phyloP scores from a whole-genome alignment of 2,888 invertebrate genomes.

The Rhabditoides inermis region DNA sequence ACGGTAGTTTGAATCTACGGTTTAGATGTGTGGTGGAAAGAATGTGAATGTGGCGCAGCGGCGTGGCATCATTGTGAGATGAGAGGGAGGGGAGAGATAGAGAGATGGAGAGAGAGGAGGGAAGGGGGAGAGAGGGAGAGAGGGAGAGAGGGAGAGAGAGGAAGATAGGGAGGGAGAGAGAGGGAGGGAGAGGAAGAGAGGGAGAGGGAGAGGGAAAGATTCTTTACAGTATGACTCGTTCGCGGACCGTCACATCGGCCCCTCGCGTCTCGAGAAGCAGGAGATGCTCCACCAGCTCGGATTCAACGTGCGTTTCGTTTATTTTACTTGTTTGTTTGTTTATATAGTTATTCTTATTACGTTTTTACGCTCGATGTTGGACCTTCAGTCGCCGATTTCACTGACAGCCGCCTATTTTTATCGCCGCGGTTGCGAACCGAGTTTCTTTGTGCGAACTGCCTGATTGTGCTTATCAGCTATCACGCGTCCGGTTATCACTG shows the following conservation, averaged over 20 bases:
- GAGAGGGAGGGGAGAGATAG: not conserved
- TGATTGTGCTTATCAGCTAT: too few relatives aligned
- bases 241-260: constrained; percentile 46
- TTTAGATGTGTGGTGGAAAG: too few relatives aligned
- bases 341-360: not conserved
- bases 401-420: too few relatives aligned
- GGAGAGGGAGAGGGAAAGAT: too few relatives aligned
- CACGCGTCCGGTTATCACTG: too few relatives aligned
- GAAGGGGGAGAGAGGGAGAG: not conserved
- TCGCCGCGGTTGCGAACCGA: too few relatives aligned
- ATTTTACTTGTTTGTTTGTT: not conserved
- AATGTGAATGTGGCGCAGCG: too few relatives aligned
- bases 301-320: constrained; percentile 31
- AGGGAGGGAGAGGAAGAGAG: not conserved
- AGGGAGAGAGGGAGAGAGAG: not conserved
- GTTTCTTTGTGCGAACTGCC: too few relatives aligned
- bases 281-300: constrained; percentile 49
- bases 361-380: not conserved
- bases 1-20: too few relatives aligned
- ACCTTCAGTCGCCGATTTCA: too few relatives aligned
- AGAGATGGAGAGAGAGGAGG: not conserved
- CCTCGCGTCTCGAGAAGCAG: constrained; percentile 46
- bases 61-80: too few relatives aligned
- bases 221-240: constrained; percentile 38
- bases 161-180: not conserved